These are phyloP conservation scores for Parasteatoda tepidariorum DNA, from an alignment of 1,140 invertebrate species.

Conservation along the genomic window DNA sequence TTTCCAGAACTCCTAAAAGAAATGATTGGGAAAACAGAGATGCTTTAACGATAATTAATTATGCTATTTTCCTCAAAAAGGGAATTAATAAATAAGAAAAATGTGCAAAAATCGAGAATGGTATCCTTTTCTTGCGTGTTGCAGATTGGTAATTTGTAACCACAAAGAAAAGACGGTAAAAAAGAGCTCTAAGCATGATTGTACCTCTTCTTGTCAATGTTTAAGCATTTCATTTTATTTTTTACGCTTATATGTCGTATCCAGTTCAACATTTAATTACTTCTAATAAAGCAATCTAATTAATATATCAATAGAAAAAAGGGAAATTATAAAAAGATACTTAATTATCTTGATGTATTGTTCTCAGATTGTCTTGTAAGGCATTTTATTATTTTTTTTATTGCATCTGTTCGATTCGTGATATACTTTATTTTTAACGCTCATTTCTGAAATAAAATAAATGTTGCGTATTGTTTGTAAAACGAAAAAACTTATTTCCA, in stretches of 20 bases:
- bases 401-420: not conserved
- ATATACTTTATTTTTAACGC: not conserved
- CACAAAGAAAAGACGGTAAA: not conserved
- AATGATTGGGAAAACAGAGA: too few relatives aligned
- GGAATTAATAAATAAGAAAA: too few relatives aligned
- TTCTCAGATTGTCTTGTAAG: not conserved
- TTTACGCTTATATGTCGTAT: not conserved
- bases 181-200: not conserved
- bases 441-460: not conserved
- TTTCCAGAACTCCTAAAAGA: too few relatives aligned
- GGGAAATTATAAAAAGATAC: conserved; percentile 10
- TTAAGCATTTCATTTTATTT: not conserved
- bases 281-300: conserved; percentile 21
- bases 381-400: not conserved
- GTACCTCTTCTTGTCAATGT: not conserved
- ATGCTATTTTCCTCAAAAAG: too few relatives aligned
- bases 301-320: conserved; percentile 12
- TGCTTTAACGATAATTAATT: too few relatives aligned
- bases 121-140: too few relatives aligned
- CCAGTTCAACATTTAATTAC: not conserved
- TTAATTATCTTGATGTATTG: conserved; percentile 32
- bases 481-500: not conserved
- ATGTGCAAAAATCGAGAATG: too few relatives aligned
- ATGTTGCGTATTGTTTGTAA: not conserved
- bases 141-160: too few relatives aligned